phyloP scores from a whole-genome alignment of 1,140 invertebrate genomes.

The Macrobrachium rosenbergii region DNA sequence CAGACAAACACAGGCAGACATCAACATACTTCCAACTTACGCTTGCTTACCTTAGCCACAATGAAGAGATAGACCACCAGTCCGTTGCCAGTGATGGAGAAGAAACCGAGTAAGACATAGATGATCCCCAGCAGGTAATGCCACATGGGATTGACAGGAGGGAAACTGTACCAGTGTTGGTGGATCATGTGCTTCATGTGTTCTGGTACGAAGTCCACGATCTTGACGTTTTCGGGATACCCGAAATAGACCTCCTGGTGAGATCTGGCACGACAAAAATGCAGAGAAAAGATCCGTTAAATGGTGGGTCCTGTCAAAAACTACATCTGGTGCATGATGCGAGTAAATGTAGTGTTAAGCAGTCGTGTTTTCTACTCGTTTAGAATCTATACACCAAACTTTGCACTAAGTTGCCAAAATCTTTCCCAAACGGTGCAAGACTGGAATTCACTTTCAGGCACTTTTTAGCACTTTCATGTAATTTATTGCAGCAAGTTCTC shows the following conservation, averaged over 20 bases:
- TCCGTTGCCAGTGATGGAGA: slow-evolving; percentile 77
- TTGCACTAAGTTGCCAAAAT: too few species aligned
- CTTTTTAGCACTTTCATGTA: too few species aligned
- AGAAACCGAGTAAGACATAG: slow-evolving; percentile 70
- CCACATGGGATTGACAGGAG: slow-evolving; percentile 69
- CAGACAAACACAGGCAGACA: too few species aligned
- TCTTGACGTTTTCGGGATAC: not conserved
- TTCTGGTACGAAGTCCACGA: slow-evolving; percentile 48
- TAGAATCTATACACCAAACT: too few species aligned
- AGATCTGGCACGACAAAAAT: not conserved
- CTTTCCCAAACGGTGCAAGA: too few species aligned
- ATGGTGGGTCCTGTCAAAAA: not conserved
- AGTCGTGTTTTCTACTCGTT: too few species aligned
- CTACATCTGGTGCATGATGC: not conserved
- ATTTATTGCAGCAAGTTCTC: too few species aligned
- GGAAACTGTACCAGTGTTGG: slow-evolving; percentile 68
- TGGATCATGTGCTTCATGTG: slow-evolving; percentile 68
- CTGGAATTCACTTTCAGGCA: too few species aligned
- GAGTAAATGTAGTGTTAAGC: too few species aligned
- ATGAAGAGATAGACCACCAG: slow-evolving; percentile 89
- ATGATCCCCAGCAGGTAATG: slow-evolving; percentile 71
- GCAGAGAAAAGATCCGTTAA: not conserved
- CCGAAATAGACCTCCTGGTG: not conserved
- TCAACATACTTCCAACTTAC: too few species aligned
- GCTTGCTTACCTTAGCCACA: slow-evolving; percentile 73